Evolutionary conservation across 1,140 invertebrate genomes (phyloP), one percentile per base, ranked within the genome.

Genomic region (Drosophila virilis): DNA sequence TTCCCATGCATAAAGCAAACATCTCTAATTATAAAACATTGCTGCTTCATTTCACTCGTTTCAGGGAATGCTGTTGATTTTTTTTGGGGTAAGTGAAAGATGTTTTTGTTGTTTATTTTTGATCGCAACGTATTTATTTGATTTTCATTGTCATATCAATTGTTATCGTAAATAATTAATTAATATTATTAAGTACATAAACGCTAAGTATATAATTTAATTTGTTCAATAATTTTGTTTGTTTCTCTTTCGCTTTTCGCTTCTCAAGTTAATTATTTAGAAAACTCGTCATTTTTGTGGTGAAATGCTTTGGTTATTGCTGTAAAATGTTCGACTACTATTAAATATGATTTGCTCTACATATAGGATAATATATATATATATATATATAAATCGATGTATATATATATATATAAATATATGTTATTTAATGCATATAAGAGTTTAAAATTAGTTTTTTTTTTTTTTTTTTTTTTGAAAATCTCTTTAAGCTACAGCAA

Each of bases 241-340:
- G 2, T n/a, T 57, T 71, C 62, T 70, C 37, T 64, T 74, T 67
- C 42, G 54, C 58, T 50, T 17, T 17, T 17, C 17, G 17, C 17
- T 17, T 17, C 17, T 17, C 17, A 62, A 57, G 32, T 70, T 40
- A 62, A 50, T 32, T 71, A 33, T 45, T 65, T 65, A 54, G 46
- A 64, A 74, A 73, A 73, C 57, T 72, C 58, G 42, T 67, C 62
- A 73, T 52, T 62, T 28, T 28, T 40, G 38, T 48, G 72, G 33
- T 74, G 72, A 88, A 88, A 89, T 88, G 83, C 83, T 88, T 88
- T 88, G 83, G 83, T 88, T 88, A 88, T 88, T 88, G 83, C 83
- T 88, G 83, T 88, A 88, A 86, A 81, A 83, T 79, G 80, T 88
- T 59, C 57, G 72, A 77, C 84, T 88, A 88, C 75, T 65, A 76